Conservation (phyloP, 2,888 invertebrate species). For the Andricus curvator region DNA sequence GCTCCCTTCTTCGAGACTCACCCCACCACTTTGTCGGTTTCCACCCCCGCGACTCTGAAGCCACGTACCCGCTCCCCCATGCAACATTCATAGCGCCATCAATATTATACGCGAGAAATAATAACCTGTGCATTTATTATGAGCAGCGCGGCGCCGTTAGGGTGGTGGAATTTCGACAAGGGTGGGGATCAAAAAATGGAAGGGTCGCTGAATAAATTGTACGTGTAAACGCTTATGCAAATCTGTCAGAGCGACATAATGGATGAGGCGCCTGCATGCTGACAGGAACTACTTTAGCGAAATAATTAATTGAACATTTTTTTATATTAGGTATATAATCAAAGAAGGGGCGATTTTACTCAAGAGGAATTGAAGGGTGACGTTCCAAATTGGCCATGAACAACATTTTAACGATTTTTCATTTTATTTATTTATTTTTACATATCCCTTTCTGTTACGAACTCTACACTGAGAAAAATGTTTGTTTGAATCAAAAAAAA, state of each 20-base stretch:
- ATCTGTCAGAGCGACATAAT: constrained; percentile 62
- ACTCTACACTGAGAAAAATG: too few relatives aligned
- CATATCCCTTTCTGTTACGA: too few relatives aligned
- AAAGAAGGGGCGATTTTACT: too few relatives aligned
- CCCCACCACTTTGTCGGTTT: constrained; percentile 58
- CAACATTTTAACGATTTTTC: too few relatives aligned
- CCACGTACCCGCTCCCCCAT: constrained; percentile 68
- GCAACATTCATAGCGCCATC: constrained; percentile 77
- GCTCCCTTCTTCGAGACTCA: constrained; percentile 59
- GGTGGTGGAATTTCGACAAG: constrained; percentile 44
- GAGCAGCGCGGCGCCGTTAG: constrained; percentile 54
- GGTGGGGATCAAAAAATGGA: constrained; percentile 48
- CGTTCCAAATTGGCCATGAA: too few relatives aligned
- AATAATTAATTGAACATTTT: not conserved
- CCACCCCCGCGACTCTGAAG: constrained; percentile 63
- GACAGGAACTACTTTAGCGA: not conserved
- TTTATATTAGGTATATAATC: not conserved
- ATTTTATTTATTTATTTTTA: too few relatives aligned
- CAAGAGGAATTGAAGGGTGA: too few relatives aligned
- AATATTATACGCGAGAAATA: constrained; percentile 78
- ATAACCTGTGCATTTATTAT: constrained; percentile 77
- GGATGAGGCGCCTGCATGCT: not conserved
- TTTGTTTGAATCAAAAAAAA: too few relatives aligned
- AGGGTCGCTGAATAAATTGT: constrained; percentile 65
- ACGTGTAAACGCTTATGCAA: constrained; percentile 72